Evolutionary conservation across 2,888 invertebrate genomes (phyloP).

Genomic region (Metalampra italica): DNA sequence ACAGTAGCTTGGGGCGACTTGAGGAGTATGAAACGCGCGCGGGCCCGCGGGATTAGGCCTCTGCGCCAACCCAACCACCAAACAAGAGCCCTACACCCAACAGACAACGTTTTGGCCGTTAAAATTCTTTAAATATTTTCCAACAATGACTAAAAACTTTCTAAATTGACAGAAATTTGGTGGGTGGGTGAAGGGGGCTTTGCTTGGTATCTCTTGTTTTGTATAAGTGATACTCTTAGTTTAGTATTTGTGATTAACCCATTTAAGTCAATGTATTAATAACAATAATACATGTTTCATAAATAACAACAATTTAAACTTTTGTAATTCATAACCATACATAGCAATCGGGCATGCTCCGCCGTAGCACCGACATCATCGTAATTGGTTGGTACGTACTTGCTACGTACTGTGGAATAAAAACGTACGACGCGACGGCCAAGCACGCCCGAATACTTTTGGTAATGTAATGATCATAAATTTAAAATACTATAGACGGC

Average conservation of each 20-base stretch:
- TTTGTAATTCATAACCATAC: no score
- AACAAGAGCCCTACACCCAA: constrained; percentile 78
- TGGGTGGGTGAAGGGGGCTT: constrained; percentile 80
- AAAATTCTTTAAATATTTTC: constrained; percentile 12
- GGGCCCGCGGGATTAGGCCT: constrained; percentile 73
- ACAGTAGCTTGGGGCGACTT: constrained; percentile 29
- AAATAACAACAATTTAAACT: no score
- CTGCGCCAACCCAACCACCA: constrained; percentile 78
- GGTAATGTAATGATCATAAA: no score
- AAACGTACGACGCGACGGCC: no score
- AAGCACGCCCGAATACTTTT: no score
- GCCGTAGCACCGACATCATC: no score
- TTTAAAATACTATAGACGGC: no score
- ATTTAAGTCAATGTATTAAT: not conserved
- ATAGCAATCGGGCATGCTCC: no score
- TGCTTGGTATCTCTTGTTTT: constrained; percentile 75
- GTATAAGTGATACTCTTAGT: constrained; percentile 24
- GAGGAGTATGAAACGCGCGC: constrained; percentile 50
- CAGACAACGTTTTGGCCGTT: constrained; percentile 32
- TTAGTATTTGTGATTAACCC: constrained; percentile 19
- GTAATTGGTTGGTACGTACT: no score
- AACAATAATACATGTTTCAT: not conserved
- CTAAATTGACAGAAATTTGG: constrained; percentile 66
- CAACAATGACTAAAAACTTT: constrained; percentile 20
- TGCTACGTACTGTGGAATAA: no score